Percentiles rank a stretch among this genome's conserved stretches.
phyloP scores from a whole-genome alignment of 2,888 invertebrate species.

The Dilophus febrilis region DNA sequence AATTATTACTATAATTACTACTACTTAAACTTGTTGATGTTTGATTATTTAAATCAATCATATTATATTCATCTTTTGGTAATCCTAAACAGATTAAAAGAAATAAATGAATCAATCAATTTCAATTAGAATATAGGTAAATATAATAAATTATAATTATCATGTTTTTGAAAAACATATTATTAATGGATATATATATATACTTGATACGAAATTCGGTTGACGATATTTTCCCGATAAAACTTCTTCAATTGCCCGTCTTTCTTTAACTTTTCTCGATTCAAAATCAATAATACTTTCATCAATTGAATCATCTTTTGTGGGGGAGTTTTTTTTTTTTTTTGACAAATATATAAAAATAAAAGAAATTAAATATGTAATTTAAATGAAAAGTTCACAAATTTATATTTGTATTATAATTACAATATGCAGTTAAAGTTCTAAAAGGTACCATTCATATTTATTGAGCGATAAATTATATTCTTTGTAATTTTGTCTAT shows the following conservation, averaged over 20 bases:
- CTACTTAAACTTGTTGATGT: constrained; percentile 18
- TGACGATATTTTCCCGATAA: constrained; percentile 29
- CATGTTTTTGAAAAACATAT: background rate
- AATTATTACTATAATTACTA: constrained; percentile 18
- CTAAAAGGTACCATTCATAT: background rate
- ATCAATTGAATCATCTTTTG: constrained; percentile 28
- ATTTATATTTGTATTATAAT: too few relatives aligned
- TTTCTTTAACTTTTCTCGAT: constrained; percentile 26
- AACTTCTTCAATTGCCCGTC: constrained; percentile 30
- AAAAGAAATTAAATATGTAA: too few relatives aligned
- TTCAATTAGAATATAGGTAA: too few relatives aligned
- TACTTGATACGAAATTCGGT: constrained; percentile 24
- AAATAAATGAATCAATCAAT: too few relatives aligned
- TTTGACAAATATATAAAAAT: too few relatives aligned
- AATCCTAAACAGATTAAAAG: constrained; percentile 7
- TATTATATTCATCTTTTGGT: constrained; percentile 6
- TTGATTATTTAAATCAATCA: constrained; percentile 10
- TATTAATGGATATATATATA: background rate
- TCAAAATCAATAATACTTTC: constrained; percentile 30
- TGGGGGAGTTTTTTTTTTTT: too few relatives aligned
- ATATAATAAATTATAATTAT: too few relatives aligned
- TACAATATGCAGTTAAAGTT: background rate
- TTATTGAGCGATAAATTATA: background rate
- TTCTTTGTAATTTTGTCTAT: background rate
- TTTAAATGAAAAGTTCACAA: too few relatives aligned